Base-by-base conservation (phyloP, 2,113 vertebrate species). In the Pseudolaguvia tuberculata region DNA sequence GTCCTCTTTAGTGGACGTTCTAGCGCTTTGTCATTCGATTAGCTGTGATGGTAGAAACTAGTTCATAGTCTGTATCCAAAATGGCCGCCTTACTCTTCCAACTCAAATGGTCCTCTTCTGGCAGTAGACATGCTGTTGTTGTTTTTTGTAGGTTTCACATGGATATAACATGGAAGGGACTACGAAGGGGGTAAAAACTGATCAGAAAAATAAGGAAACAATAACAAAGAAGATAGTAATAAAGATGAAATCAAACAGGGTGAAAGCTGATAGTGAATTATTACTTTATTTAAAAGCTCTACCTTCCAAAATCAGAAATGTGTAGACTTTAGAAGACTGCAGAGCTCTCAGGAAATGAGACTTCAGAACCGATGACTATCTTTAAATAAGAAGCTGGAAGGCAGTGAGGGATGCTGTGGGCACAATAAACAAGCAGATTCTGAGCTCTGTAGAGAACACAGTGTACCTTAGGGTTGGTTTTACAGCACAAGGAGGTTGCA, bases 381-480 rank as follows among this genome's bases (percentile, higher is more conserved):
- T 25, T 17, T 59, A 59, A 47, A 73, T 51, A 58, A 61, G 70
- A 61, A 61, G 13, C 27, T 25, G 31, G 5, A 70, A 42, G n/a
- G 55, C 17, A 12, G 6, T 17, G 27, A 56, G 50, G 55, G 31
- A 70, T 23, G 20, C 4, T 15, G n/a, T 72, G 55, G 11, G 21
- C 18, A 23, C 47, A 61, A 14, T 31, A 31, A 23, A 2, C 4
- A 3, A 5, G 18, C 15, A 62, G 69, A 63, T 18, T 29, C 23
- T 7, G 17, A 35, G 5, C 56, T 15, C 14, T 51, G 53, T 11
- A 53, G 62, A 42, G 29, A 17, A 63, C 72, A 45, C 48, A 20
- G 48, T 53, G 31, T 55, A 20, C 29, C 23, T 39, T 58, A 63
- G 51, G 25, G 20, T 23, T 17, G 20, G 27, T 61, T 73, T 9